These are phyloP conservation scores for Cheirogaleus medius DNA, from an alignment of 2,113 vertebrate species.

Conservation along the genomic window DNA sequence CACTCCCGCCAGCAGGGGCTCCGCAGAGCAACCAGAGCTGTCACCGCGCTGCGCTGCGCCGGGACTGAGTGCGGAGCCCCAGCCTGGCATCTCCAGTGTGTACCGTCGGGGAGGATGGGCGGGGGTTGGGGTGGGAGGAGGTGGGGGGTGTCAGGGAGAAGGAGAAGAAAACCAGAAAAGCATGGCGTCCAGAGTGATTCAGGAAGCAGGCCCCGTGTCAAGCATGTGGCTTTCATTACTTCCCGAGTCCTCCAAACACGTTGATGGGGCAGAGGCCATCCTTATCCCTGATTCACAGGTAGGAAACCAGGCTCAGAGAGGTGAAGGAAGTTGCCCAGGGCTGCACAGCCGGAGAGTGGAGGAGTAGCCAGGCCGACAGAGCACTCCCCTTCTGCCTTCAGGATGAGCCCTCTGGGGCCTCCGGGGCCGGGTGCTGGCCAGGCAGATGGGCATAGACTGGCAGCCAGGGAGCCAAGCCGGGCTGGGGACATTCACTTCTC, in stretches of 20 bases:
- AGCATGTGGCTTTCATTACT: neutral
- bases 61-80: neutral
- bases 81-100: neutral
- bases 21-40: accelerated
- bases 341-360: neutral
- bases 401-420: neutral
- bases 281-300: neutral
- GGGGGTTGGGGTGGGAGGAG: neutral
- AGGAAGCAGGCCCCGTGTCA: neutral
- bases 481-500: neutral
- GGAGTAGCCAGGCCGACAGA: neutral
- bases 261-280: neutral
- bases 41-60: neutral
- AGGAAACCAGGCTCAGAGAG: neutral
- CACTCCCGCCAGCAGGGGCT: neutral
- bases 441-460: neutral
- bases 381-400: neutral
- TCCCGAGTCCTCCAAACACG: neutral
- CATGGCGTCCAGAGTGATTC: neutral
- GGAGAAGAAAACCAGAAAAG: too few relatives aligned
- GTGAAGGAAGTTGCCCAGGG: neutral
- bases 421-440: neutral
- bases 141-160: neutral
- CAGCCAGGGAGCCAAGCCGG: neutral
- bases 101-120: neutral